phyloP scores from a whole-genome alignment of 2,113 vertebrate genomes.

The Choloepus hoffmanni region DNA sequence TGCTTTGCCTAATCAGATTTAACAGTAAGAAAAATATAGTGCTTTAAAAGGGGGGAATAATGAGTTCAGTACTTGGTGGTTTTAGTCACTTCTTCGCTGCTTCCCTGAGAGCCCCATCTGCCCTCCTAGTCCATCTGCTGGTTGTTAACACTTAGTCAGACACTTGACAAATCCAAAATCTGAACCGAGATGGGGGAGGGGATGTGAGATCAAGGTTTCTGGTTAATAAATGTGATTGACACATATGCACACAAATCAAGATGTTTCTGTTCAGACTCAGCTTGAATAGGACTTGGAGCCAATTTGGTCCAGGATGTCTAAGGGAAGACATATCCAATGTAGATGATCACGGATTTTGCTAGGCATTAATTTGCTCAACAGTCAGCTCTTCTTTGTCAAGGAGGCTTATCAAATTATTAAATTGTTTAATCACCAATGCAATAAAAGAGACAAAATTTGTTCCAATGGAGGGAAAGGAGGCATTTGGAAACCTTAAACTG shows the following conservation, averaged over 20 bases:
- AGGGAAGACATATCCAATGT: neutral
- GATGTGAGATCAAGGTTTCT: slow-evolving; percentile 70
- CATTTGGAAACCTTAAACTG: slow-evolving; percentile 37
- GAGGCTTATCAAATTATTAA: slow-evolving; percentile 23
- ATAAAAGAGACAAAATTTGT: slow-evolving; percentile 13
- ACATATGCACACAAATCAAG: neutral
- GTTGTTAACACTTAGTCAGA: slow-evolving; percentile 79
- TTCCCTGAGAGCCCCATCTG: slow-evolving; percentile 53
- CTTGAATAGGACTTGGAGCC: neutral
- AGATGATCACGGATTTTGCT: neutral
- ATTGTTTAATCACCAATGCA: slow-evolving; percentile 1
- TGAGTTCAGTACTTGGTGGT: slow-evolving; percentile 8
- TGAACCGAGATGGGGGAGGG: slow-evolving; percentile 62
- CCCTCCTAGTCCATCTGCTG: slow-evolving; percentile 77
- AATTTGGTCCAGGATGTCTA: neutral
- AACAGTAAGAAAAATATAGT: slow-evolving; percentile 57
- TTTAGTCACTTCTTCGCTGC: slow-evolving; percentile 58
- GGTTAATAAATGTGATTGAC: slow-evolving; percentile 70
- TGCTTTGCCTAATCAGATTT: slow-evolving; percentile 42
- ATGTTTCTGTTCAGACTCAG: slow-evolving; percentile 45
- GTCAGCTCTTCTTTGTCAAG: neutral
- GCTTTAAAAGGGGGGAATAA: slow-evolving; percentile 52
- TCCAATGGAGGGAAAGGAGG: neutral
- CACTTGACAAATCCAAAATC: slow-evolving; percentile 64
- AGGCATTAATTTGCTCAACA: neutral